Evolutionary conservation across 2,888 invertebrate genomes (phyloP), one percentile per base, ranked within the genome.

Genomic region (Watsonalla cultraria): DNA sequence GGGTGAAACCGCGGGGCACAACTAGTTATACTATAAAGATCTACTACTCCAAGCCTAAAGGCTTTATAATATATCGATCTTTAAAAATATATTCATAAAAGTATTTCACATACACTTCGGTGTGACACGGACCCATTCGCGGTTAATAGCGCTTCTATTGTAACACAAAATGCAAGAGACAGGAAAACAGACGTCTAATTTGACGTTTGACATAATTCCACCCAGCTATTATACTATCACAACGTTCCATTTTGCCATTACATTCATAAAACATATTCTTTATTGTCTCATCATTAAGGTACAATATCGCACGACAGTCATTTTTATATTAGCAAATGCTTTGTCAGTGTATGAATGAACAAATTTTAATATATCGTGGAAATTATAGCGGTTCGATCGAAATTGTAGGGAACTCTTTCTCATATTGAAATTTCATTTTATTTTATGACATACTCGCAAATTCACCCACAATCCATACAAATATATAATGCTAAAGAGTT

Each of bases 171-270:
- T 76, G 80, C 82, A 79, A 84, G 83, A 78, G 83, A 82, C 84
- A 81, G 86, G 83, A 85, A 84, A 76, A 74, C 74, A 74, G 78
- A 73, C 81, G 72, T 83, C 80, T 86, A 86, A 87, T 86, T 86
- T 87, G 87, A 86, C 87, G 76, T 86, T 86, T 86, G 85, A 86
- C 84, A 84, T 85, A 80, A 84, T 83, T 81, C 80, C 67, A 61
- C 14, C 65, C 71, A 66, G 69, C 79, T 75, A 83, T 84, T 84
- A 76, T 78, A 57, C 66, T 71, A 61, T 73, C 66, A 75, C 78
- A 72, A 75, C 73, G 74, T 71, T 74, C 72, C 71, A 71, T 68
- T 75, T 70, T 67, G 66, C 64, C 62, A 61, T 49, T 11, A 37
- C 24, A 15, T 15, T 37, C 14, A 37, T 14, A 37, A 55, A 56